phyloP scores from a whole-genome alignment of 2,888 invertebrate genomes.

The Xiphydria camelus region DNA sequence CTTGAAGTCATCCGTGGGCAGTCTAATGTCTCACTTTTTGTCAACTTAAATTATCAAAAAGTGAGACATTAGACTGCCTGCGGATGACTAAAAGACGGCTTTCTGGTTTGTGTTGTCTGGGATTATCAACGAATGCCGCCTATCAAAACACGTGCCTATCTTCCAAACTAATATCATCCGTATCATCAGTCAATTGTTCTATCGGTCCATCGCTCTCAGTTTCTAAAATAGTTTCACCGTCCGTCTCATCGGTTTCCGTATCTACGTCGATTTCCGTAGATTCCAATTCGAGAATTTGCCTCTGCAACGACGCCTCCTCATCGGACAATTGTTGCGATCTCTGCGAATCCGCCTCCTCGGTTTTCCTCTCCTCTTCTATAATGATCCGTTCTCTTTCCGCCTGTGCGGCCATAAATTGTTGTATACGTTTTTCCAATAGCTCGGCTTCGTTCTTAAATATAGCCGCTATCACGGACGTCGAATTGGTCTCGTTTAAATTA shows the following conservation, averaged over 20 bases:
- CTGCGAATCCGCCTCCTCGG: conserved; percentile 73
- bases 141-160: conserved; percentile 38
- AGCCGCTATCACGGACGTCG: conserved; percentile 54
- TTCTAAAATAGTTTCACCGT: conserved; percentile 67
- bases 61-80: too few species aligned
- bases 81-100: too few species aligned
- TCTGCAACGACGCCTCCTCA: conserved; percentile 75
- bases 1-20: too few species aligned
- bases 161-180: conserved; percentile 51
- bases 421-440: conserved; percentile 53
- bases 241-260: conserved; percentile 81
- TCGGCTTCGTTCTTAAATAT: conserved; percentile 54
- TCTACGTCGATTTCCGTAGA: conserved; percentile 76
- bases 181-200: conserved; percentile 27
- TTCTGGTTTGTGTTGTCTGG: background rate
- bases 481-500: conserved; percentile 42
- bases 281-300: conserved; percentile 76
- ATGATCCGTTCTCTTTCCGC: conserved; percentile 55
- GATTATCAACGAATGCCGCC: background rate
- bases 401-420: conserved; percentile 55
- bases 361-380: conserved; percentile 54
- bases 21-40: too few species aligned
- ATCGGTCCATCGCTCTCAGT: conserved; percentile 48
- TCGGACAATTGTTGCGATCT: conserved; percentile 69
- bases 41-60: too few species aligned